Conservation (phyloP, 2,797 vertebrate genomes). For the Periparus ater region DNA sequence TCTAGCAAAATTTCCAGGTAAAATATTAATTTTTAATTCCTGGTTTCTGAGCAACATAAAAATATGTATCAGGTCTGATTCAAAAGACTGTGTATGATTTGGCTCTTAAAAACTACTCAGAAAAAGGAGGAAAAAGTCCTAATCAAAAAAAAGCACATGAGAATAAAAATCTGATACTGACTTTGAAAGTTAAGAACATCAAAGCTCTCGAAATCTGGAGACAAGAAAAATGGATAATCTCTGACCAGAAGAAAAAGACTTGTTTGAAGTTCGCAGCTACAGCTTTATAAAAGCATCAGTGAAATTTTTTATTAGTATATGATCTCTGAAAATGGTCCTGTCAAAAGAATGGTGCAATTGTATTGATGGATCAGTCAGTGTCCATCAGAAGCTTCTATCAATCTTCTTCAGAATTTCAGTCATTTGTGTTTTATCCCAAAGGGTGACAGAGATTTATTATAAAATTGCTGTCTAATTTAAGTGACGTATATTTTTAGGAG, state of each 20-base stretch:
- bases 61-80: not conserved
- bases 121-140: not conserved
- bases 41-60: not conserved
- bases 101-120: not conserved
- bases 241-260: not conserved
- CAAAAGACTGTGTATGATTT: not conserved
- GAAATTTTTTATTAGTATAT: not conserved
- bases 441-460: not conserved
- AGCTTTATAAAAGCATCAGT: not conserved
- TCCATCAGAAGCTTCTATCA: not conserved
- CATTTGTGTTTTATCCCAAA: not conserved
- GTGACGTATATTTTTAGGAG: not conserved
- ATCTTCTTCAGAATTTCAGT: not conserved
- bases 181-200: not conserved
- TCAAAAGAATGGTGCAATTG: not conserved
- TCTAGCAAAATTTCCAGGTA: not conserved
- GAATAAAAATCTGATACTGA: not conserved
- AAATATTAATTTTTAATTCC: not conserved
- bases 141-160: not conserved
- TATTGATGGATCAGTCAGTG: accelerated
- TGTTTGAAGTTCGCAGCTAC: not conserved
- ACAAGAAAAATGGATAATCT: not conserved
- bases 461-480: not conserved
- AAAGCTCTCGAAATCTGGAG: not conserved
- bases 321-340: not conserved